A percentile compares a stretch with the other conserved stretches of the same genome.
Conservation (phyloP, 2,888 invertebrate genomes). For the Nycteola revayana region DNA sequence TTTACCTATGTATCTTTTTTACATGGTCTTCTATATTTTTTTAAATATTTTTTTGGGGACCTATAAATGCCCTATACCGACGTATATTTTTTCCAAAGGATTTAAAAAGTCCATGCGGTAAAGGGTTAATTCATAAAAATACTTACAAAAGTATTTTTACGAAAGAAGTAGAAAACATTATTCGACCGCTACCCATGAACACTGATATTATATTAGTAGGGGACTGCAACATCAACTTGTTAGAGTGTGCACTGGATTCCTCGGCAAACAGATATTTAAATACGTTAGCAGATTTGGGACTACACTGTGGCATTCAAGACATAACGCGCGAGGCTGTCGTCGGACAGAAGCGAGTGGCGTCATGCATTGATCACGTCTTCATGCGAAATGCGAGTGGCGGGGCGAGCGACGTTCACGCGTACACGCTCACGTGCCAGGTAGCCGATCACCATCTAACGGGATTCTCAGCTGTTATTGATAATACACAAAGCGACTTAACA, state of each 20-base stretch:
- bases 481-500: not conserved
- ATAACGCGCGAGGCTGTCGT: conserved; percentile 1
- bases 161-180: not conserved
- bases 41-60: too few species aligned
- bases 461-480: not conserved
- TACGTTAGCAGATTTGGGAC: not conserved
- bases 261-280: not conserved
- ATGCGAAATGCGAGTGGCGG: not conserved
- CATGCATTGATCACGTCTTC: conserved; percentile 4
- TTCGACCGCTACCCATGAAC: not conserved
- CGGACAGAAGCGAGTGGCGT: not conserved
- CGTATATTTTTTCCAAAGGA: too few species aligned
- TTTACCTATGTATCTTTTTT: too few species aligned
- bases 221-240: conserved; percentile 2
- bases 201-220: conserved; percentile 1
- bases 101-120: too few species aligned
- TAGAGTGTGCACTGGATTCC: not conserved
- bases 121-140: too few species aligned
- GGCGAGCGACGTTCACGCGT: not conserved
- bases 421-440: not conserved
- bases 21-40: too few species aligned
- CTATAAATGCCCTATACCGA: too few species aligned
- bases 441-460: conserved; percentile 1
- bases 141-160: not conserved
- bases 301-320: conserved; percentile 2